Percentiles rank a stretch among this genome's conserved stretches.
These are phyloP conservation scores for Cichladusa arquata DNA, from an alignment of 2,113 vertebrate species.

Conservation along the genomic window DNA sequence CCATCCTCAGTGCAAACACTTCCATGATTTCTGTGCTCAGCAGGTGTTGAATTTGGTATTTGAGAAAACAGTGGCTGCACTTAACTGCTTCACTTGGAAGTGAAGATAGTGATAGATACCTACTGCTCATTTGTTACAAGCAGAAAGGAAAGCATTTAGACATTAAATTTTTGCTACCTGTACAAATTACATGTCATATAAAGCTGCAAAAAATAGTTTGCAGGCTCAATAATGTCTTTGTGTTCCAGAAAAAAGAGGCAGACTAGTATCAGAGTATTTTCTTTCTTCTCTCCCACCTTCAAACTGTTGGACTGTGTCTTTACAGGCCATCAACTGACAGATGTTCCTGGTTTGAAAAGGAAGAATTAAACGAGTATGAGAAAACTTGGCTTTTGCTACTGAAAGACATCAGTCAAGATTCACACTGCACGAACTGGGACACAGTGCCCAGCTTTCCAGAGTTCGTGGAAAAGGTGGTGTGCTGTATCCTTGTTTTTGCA, in stretches of 20 bases:
- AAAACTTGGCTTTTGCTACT: conserved; percentile 72
- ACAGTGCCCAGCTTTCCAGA: conserved; percentile 71
- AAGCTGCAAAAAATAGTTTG: background rate
- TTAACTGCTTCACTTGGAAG: background rate
- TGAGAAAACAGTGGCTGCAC: background rate
- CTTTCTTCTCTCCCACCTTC: background rate
- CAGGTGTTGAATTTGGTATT: background rate
- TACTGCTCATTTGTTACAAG: background rate
- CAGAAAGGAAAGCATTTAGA: background rate
- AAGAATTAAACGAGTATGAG: conserved; percentile 62
- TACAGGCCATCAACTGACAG: background rate
- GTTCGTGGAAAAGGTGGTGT: conserved; percentile 31
- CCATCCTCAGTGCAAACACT: background rate
- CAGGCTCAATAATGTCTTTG: background rate
- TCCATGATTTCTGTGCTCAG: background rate
- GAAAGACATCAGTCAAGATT: conserved; percentile 39
- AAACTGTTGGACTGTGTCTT: background rate
- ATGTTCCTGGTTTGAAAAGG: conserved; percentile 69
- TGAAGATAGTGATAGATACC: background rate
- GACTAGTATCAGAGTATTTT: background rate
- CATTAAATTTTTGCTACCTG: background rate
- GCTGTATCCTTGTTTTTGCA: background rate
- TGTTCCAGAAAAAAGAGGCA: background rate
- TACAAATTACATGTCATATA: fast-evolving
- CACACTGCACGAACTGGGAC: conserved; percentile 32